A percentile compares a stretch with the other conserved stretches of the same genome.
Evolutionary conservation across 2,113 vertebrate genomes (phyloP).

Genomic region (Salvator merianae): DNA sequence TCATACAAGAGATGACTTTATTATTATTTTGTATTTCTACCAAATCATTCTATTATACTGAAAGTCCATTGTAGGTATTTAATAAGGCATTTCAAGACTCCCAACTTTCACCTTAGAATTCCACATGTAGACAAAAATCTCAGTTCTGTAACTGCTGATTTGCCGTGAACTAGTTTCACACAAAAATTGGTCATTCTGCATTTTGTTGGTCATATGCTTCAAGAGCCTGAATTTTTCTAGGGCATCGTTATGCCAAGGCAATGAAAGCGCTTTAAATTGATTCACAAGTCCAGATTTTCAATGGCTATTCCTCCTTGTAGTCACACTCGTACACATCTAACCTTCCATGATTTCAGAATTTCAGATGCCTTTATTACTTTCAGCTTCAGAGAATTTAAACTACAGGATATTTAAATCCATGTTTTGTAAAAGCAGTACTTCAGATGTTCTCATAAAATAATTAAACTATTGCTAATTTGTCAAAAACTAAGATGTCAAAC

Average conservation of each 20-base stretch:
- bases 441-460: slow-evolving; percentile 45
- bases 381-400: too few species aligned
- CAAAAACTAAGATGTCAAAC: slow-evolving; percentile 58
- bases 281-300: not conserved
- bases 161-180: not conserved
- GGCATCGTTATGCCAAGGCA: too few species aligned
- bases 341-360: slow-evolving; percentile 27
- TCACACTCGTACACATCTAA: not conserved
- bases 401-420: slow-evolving; percentile 38
- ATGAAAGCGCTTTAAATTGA: not conserved
- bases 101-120: not conserved
- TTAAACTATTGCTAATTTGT: slow-evolving; percentile 28
- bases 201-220: too few species aligned
- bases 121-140: not conserved
- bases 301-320: not conserved
- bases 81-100: not conserved
- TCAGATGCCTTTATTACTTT: slow-evolving; percentile 35
- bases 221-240: not conserved
- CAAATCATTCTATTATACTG: not conserved
- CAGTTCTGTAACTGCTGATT: too few species aligned
- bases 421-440: slow-evolving; percentile 42
- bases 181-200: not conserved
- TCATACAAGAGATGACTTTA: too few species aligned
- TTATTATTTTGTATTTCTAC: not conserved
- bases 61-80: not conserved